Percentiles rank a stretch among this genome's conserved stretches.
phyloP scores from a whole-genome alignment of 2,113 vertebrate genomes.

The Porphyrio hochstetteri region DNA sequence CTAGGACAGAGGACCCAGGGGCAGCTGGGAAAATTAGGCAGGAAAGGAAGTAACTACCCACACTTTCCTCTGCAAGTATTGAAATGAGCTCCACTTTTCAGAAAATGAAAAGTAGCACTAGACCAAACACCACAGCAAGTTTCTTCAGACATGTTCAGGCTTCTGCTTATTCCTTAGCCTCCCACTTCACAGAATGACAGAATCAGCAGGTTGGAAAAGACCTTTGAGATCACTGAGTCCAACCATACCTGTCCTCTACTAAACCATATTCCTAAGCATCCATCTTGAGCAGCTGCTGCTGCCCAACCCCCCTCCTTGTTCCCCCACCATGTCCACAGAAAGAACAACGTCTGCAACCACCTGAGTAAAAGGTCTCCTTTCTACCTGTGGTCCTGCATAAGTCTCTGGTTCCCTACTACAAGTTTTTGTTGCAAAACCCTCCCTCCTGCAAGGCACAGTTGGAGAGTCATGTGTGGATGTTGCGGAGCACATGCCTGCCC shows the following conservation, averaged over 20 bases:
- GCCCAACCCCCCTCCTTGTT: too few species aligned
- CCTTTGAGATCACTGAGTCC: too few species aligned
- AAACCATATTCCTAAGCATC: too few species aligned
- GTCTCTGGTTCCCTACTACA: neutral
- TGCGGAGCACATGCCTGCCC: neutral
- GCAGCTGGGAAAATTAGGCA: neutral
- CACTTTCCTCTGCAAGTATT: neutral
- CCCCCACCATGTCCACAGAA: neutral
- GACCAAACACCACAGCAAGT: neutral
- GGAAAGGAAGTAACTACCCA: neutral
- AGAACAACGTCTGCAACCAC: neutral
- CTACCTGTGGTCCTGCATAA: neutral
- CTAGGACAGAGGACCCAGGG: accelerated
- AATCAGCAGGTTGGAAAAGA: too few species aligned
- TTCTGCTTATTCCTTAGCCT: neutral
- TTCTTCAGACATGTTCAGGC: neutral
- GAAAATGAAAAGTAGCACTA: neutral
- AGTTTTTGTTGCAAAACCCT: neutral
- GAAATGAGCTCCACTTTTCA: neutral
- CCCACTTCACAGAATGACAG: neutral
- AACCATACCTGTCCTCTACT: too few species aligned
- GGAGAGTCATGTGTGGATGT: neutral
- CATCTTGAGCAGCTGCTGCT: neutral
- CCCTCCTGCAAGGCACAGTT: neutral
- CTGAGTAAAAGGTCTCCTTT: neutral